Evolutionary conservation across 1,140 invertebrate species (phyloP), one percentile per base, ranked within the genome.

Genomic region (Nomia melanderi): DNA sequence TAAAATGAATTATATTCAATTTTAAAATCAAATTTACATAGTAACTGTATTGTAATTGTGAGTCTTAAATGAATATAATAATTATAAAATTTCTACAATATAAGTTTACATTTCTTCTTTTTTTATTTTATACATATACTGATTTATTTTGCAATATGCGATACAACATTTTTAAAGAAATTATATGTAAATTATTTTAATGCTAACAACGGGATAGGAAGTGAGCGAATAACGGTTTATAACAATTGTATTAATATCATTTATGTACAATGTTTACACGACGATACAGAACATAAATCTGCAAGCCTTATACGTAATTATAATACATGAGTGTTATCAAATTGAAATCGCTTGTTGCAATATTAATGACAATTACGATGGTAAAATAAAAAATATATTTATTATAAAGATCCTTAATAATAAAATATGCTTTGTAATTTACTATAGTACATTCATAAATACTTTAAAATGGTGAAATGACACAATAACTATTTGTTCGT

Each of bases 241-340:
- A 84, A 85, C 79, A 85, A 85, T 64, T 86, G 59, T 86, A 86
- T 85, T 86, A 83, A 79, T 81, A 67, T 75, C 76, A 62, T 88
- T 81, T 88, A 88, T 88, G 76, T 88, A 88, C 87, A 88, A 86
- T 79, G 82, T 87, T 87, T 88, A 88, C 83, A 88, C 54, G 77
- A 63, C 62, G 63, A 41, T 82, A 80, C 76, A 87, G 78, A 85
- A 76, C 80, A 74, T 59, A 78, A 78, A 47, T 81, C 39, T 71
- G 74, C 33, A 65, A 74, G 50, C 71, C 67, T 50, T 79, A 71
- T 53, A 23, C 41, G 36, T 82, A 67, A 75, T 36, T 86, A 86
- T 86, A 72, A 83, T 84, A 84, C 82, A 84, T 27, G 70, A 77
- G 65, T 83, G 75, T 73, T 76, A 83, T 84, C 53, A 47, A 67